These are phyloP conservation scores for Thaumetopoea pityocampa DNA, from an alignment of 1,140 invertebrate species.

Conservation along the genomic window DNA sequence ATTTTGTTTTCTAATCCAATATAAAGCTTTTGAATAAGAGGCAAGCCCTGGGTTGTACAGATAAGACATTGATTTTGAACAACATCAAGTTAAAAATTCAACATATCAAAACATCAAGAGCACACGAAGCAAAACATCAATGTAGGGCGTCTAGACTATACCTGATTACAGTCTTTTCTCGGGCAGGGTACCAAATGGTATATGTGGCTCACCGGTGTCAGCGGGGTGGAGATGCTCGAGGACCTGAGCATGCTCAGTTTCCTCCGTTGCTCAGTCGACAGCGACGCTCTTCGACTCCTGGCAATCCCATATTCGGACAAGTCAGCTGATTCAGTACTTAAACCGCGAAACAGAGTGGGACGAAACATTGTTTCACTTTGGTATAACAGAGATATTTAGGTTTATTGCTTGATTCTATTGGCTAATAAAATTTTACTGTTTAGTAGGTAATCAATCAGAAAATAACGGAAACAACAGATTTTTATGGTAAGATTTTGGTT, in stretches of 20 bases:
- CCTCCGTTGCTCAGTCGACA: constrained; percentile 58
- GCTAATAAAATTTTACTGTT: not conserved
- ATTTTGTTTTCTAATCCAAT: too few relatives aligned
- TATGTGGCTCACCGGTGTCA: constrained; percentile 70
- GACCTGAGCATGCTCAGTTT: constrained; percentile 54
- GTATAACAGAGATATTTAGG: not conserved
- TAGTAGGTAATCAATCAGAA: too few relatives aligned
- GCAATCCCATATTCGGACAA: constrained; percentile 41
- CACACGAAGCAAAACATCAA: too few relatives aligned
- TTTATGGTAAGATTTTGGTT: too few relatives aligned
- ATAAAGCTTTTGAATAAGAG: too few relatives aligned
- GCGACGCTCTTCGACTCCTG: constrained; percentile 64
- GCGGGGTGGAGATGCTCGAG: constrained; percentile 47
- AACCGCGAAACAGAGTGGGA: constrained; percentile 29
- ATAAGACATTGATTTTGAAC: too few relatives aligned
- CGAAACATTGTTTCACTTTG: constrained; percentile 32
- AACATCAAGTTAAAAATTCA: too few relatives aligned
- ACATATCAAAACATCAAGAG: too few relatives aligned
- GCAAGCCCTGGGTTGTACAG: too few relatives aligned
- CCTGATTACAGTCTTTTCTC: constrained; percentile 66
- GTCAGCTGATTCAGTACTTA: constrained; percentile 46
- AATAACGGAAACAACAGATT: too few relatives aligned
- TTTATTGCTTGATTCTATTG: not conserved
- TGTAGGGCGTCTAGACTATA: constrained; percentile 25
- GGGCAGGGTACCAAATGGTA: constrained; percentile 71